Base-by-base conservation (phyloP, 2,888 invertebrate species). In the Neocrepidodera transversa region DNA sequence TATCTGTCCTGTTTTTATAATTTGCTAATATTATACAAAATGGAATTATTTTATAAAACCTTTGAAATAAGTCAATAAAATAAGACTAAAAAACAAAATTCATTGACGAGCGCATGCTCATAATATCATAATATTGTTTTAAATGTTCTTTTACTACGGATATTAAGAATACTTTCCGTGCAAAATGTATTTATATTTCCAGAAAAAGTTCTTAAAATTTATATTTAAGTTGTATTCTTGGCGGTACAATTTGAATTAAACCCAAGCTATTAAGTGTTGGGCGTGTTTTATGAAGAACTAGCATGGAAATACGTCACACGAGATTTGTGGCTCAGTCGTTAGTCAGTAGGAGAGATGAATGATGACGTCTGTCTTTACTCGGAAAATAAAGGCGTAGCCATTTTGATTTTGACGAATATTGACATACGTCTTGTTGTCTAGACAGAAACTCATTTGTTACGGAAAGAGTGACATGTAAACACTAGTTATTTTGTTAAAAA, bases 391-490 rank as follows among this genome's bases (percentile, higher is more conserved):
- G 85, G 86, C 85, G 86, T 86, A 86, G 86, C 86, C 86, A 86
- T 86, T 85, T 86, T 86, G 85, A 84, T 78, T 78, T 86, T 86
- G 86, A 86, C 86, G 86, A 86, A 86, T 86, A 86, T 86, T 86
- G 86, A 86, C 86, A 86, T 85, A 85, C 79, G 80, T 80, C 80
- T 78, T 73, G 73, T 65, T 69, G 80, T 80, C 80, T 80, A 80
- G 80, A 80, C 80, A 77, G 78, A 78, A 76, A 78, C 77, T 80
- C 80, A 80, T 80, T 80, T 80, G 79, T 80, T 80, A 79, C 76
- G 75, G 74, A 71, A 72, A 74, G 73, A 76, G 76, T 80, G 80
- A 80, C 80, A 80, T 80, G 80, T 80, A 80, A 80, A 80, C 80
- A 80, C 70, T 73, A 68, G 68, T 68, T 70, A 72, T 70, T 72